Percentiles rank a stretch among this genome's conserved stretches.
These are phyloP conservation scores for Leptocoma aspasia DNA, from an alignment of 2,113 vertebrate species.

Conservation along the genomic window DNA sequence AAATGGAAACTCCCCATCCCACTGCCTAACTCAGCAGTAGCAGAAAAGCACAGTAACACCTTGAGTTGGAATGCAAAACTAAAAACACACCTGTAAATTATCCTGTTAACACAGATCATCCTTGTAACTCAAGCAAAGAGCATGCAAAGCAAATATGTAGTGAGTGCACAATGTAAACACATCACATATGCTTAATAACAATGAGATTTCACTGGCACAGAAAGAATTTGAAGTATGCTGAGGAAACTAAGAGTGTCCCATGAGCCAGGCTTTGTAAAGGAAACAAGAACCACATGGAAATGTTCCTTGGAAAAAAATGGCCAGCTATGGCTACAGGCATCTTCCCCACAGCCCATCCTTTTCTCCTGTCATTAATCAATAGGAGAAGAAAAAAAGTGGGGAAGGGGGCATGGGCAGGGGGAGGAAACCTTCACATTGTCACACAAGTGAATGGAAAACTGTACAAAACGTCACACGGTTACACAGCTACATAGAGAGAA, in stretches of 20 bases:
- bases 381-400: not conserved
- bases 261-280: not conserved
- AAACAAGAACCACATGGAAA: not conserved
- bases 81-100: not conserved
- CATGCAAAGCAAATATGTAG: not conserved
- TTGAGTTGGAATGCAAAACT: not conserved
- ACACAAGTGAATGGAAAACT: not conserved
- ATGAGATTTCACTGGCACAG: not conserved
- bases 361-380: not conserved
- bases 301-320: not conserved
- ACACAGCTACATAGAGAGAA: not conserved
- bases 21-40: not conserved
- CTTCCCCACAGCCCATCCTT: not conserved
- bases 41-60: not conserved
- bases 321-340: not conserved
- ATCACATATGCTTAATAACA: not conserved
- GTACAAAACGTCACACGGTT: not conserved
- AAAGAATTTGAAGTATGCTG: not conserved
- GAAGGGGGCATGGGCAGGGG: accelerated
- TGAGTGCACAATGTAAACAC: not conserved
- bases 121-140: not conserved
- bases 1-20: not conserved
- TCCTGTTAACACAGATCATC: not conserved
- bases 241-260: not conserved
- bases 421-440: not conserved